Base-by-base conservation (phyloP, 1,140 invertebrate genomes). In the Drosophila teissieri region DNA sequence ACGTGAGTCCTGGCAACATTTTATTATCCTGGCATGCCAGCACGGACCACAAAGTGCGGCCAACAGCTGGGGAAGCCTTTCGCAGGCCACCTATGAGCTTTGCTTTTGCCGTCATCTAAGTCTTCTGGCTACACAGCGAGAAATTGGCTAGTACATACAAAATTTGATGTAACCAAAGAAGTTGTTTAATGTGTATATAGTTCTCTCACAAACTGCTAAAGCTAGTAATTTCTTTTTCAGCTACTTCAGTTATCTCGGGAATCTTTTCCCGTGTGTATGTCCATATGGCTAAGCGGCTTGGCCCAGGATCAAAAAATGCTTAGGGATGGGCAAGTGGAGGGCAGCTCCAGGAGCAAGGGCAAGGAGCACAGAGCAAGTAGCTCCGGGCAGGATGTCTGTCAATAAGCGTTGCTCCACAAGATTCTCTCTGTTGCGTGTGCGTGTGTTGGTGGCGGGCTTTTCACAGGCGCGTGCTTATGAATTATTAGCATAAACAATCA, bases 401-500 rank as follows among this genome's bases (percentile, higher is more conserved):
- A 55, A 58, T 80, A 56, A 80, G 78, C 73, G 64, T 36, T 72
- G 70, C 57, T 70, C 67, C 48, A 70, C 67, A 70, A 70, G 64
- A 70, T 70, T 57, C 57, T 52, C 40, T 70, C 24, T 69, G 76
- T 3, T n/a, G 42, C 11, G 54, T 45, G 68, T 42, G 53, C 54
- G 48, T 63, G 48, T 74, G 53, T 64, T 51, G 63, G 78, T 76
- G 57, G 61, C 67, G 60, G 64, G 78, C 61, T 76, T 67, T 81
- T 73, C 69, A 60, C 57, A 68, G 79, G 79, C 73, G 73, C 79
- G 73, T 82, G 79, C 78, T 78, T 82, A 82, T 82, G 79, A 82
- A 82, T 82, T 82, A 82, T 82, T 77, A 82, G 79, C 56, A 74
- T 55, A 58, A 60, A 64, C 52, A 67, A 78, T 69, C 57, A 56